A percentile compares a stretch with the other conserved stretches of the same genome.
These are phyloP conservation scores for Gasteruption jaculator DNA, from an alignment of 2,888 invertebrate species.

Conservation along the genomic window DNA sequence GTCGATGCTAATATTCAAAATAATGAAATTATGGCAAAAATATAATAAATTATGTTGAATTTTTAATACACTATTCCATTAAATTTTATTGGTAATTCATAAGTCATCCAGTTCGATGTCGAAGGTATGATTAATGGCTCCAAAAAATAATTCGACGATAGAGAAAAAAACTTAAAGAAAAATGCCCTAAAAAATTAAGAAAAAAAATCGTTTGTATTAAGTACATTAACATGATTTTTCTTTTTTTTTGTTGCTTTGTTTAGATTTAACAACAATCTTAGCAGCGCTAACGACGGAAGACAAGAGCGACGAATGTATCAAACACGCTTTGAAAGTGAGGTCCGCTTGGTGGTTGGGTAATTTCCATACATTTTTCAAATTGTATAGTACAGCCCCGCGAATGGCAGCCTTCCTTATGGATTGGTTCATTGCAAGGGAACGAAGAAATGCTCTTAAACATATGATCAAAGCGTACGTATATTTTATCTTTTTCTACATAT, in stretches of 20 bases:
- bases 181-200: no score
- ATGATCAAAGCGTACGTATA: constrained; percentile 98
- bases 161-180: no score
- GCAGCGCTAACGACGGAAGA: constrained; percentile 74
- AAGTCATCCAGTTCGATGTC: no score
- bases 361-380: constrained; percentile 86
- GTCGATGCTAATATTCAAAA: no score
- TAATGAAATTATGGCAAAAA: no score
- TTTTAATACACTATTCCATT: no score
- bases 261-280: constrained; percentile 91
- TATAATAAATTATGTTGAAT: no score
- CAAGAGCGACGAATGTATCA: constrained; percentile 75
- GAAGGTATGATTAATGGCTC: no score
- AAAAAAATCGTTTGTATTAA: constrained; percentile 2
- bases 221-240: constrained; percentile 11
- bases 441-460: constrained; percentile 85
- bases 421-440: constrained; percentile 95
- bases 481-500: constrained; percentile 17
- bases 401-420: constrained; percentile 97
- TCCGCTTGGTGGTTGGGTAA: constrained; percentile 93
- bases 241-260: constrained; percentile 29
- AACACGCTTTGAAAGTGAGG: constrained; percentile 81
- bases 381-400: constrained; percentile 84
- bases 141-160: no score
- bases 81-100: no score